Conservation (phyloP, 2,888 invertebrate species). For the Spisula subtruncata region DNA sequence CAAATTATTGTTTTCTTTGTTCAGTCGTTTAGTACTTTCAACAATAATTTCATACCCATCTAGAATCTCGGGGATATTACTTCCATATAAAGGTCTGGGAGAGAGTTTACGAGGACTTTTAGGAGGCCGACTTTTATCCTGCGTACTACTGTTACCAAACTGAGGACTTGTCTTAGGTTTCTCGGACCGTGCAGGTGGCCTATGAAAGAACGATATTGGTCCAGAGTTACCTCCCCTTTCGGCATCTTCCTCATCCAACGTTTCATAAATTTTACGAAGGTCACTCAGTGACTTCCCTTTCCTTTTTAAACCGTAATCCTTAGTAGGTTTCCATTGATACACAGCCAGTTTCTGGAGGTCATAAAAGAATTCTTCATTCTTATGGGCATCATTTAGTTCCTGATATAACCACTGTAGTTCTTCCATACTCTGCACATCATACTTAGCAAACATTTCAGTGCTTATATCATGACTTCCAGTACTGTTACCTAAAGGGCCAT, state of each 20-base stretch:
- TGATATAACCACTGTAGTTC: conserved; percentile 93
- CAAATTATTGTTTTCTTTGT: conserved; percentile 39
- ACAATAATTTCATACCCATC: conserved; percentile 83
- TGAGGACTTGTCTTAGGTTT: conserved; percentile 27
- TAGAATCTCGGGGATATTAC: conserved; percentile 77
- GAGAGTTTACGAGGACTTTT: conserved; percentile 53
- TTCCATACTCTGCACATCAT: conserved; percentile 88
- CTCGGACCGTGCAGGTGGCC: conserved; percentile 53
- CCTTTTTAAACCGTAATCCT: conserved; percentile 93
- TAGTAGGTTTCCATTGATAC: conserved; percentile 91
- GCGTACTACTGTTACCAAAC: not conserved
- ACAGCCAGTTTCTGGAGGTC: conserved; percentile 92
- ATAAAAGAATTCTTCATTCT: conserved; percentile 94
- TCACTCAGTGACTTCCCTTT: conserved; percentile 96
- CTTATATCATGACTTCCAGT: conserved; percentile 22
- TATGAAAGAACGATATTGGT: conserved; percentile 58
- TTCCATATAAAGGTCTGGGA: conserved; percentile 79
- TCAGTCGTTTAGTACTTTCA: conserved; percentile 70
- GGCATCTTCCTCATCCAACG: conserved; percentile 57
- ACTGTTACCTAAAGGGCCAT: conserved; percentile 10
- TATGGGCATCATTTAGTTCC: conserved; percentile 93
- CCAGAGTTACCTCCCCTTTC: not conserved
- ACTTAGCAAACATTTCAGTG: conserved; percentile 69
- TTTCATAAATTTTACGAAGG: conserved; percentile 88
- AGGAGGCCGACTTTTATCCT: conserved; percentile 32